Percentiles rank a stretch among this genome's conserved stretches.
Evolutionary conservation across 2,888 invertebrate genomes (phyloP).

Genomic region (Andrena bicolor): DNA sequence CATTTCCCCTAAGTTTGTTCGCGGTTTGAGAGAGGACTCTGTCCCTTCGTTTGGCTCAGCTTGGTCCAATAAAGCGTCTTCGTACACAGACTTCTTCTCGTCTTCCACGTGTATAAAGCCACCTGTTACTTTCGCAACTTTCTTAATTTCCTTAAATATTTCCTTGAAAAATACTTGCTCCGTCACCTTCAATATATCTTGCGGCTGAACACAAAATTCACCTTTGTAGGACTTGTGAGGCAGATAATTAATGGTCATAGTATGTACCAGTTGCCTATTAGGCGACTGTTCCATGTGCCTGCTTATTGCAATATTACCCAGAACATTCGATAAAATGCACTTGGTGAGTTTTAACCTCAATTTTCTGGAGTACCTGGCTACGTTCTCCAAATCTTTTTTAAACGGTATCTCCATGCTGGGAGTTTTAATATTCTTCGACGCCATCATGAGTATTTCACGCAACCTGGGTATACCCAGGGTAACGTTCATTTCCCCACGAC

Average conservation of each 20-base stretch:
- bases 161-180: constrained; percentile 90
- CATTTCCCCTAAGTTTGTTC: constrained; percentile 77
- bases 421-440: constrained; percentile 96
- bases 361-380: constrained; percentile 88
- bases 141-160: constrained; percentile 88
- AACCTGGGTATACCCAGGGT: constrained; percentile 99
- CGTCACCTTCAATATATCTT: constrained; percentile 90
- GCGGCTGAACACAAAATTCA: constrained; percentile 90
- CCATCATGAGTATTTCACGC: constrained; percentile 98
- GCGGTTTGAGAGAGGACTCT: constrained; percentile 36
- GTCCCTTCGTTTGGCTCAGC: constrained; percentile 79
- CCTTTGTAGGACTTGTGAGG: constrained; percentile 91
- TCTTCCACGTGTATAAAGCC: constrained; percentile 85
- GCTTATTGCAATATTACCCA: constrained; percentile 89
- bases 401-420: constrained; percentile 98
- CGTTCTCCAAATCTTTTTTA: constrained; percentile 85
- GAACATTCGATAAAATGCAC: constrained; percentile 92
- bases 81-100: constrained; percentile 81
- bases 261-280: constrained; percentile 87
- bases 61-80: constrained; percentile 80
- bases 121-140: constrained; percentile 86
- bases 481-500: constrained; percentile 99
- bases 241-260: constrained; percentile 90
- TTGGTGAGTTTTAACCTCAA: constrained; percentile 91
- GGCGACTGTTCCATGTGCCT: constrained; percentile 87